A percentile compares a stretch with the other conserved stretches of the same genome.
These are phyloP conservation scores for Microtus ochrogaster DNA, from an alignment of 2,113 vertebrate genomes.

Conservation along the genomic window DNA sequence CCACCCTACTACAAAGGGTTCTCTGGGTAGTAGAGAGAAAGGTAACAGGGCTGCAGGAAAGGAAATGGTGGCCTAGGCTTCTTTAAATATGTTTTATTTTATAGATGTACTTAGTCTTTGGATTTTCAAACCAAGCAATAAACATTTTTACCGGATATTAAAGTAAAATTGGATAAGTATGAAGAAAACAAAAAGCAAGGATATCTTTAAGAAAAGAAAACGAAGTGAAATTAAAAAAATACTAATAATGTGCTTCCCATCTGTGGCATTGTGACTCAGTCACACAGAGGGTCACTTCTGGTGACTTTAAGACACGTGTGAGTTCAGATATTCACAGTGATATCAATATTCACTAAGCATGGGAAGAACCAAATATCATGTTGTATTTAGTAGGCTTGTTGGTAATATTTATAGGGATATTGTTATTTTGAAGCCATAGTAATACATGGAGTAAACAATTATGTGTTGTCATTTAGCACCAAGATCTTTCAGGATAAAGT, in stretches of 20 bases:
- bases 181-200: not conserved
- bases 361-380: not conserved
- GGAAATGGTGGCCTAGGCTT: not conserved
- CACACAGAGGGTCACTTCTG: not conserved
- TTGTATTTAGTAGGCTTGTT: not conserved
- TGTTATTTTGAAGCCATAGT: not conserved
- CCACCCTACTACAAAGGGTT: not conserved
- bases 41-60: not conserved
- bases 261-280: not conserved
- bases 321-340: not conserved
- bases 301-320: not conserved
- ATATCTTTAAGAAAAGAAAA: not conserved
- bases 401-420: not conserved
- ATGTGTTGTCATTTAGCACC: not conserved
- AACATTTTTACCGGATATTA: not conserved
- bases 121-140: not conserved
- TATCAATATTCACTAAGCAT: not conserved
- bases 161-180: not conserved
- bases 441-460: not conserved
- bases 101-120: not conserved
- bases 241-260: not conserved
- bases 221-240: not conserved
- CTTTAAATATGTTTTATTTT: not conserved
- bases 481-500: not conserved
- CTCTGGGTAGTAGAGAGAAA: not conserved